Base-by-base conservation (phyloP, 2,888 invertebrate species). In the Sceliomorpha sp. region DNA sequence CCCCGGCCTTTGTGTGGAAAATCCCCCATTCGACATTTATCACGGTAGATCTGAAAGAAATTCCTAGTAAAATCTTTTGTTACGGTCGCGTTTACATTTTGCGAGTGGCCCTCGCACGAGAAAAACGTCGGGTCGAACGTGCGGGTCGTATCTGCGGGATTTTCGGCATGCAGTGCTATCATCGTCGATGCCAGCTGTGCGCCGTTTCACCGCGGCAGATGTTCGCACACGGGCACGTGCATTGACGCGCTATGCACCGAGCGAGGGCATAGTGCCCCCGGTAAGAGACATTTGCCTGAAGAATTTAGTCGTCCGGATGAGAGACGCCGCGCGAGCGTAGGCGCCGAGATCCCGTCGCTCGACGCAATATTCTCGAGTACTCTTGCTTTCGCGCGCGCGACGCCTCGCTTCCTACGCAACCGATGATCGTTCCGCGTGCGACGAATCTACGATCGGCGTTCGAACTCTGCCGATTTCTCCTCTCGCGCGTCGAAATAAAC, bases 151-250 rank as follows among this genome's bases (percentile, higher is more conserved):
- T 70, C 69, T 56, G 53, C 40, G 47, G 62, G 42, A 70, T 63
- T 70, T 69, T 53, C 45, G 56, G 45, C 32, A 34, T 48, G 64
- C 42, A 56, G 50, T 29, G 34, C 26, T 37, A 48, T 67, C 47
- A 51, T 37, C 58, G 56, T n/a, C 56, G 59, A 62, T 67, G 53
- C 79, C 83, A 83, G 84, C 82, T 82, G 83, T 78, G 75, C 72
- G 72, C 75, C 72, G 75, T 81, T 79, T 78, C 77, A 75, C 75
- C 72, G 70, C 74, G 71, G 84, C 84, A 83, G 84, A 84, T 84
- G 83, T 82, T 82, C 67, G 70, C 64, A 66, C 64, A 66, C 74
- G 71, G 64, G 64, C 70, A 68, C 69, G 70, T 67, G 70, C 58
- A 62, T 26, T 34, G 34, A 17, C 17, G 56, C 58, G 37, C 56